phyloP scores from a whole-genome alignment of 2,888 invertebrate species.

The Macrophya annulata region DNA sequence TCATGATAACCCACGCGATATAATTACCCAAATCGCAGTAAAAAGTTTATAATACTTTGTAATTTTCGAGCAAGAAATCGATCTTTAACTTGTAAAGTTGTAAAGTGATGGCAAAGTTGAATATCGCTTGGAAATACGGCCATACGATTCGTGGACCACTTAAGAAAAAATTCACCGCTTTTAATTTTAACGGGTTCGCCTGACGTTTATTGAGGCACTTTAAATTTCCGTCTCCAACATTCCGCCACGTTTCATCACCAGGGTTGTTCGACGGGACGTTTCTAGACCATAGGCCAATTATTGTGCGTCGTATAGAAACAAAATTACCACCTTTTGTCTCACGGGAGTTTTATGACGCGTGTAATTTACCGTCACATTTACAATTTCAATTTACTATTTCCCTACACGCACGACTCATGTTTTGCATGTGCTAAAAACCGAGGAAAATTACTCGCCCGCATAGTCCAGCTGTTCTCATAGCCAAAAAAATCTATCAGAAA shows the following conservation, averaged over 20 bases:
- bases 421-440: neutral
- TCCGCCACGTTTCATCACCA: neutral
- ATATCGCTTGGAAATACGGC: neutral
- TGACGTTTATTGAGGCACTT: conserved; percentile 8
- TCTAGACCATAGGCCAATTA: neutral
- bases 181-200: neutral
- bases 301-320: neutral
- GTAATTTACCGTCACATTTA: conserved; percentile 20
- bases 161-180: neutral
- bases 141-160: neutral
- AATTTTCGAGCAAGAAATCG: neutral
- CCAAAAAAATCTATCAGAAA: neutral
- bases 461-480: too few species aligned
- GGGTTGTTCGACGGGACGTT: neutral
- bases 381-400: conserved; percentile 14
- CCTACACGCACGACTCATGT: neutral
- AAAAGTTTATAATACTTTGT: neutral
- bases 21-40: neutral
- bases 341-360: conserved; percentile 2
- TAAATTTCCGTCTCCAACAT: neutral
- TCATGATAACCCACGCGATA: neutral
- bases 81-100: neutral
- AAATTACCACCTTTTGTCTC: conserved; percentile 4
- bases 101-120: neutral
- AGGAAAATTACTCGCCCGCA: neutral